Percentiles rank a stretch among this genome's conserved stretches.
Evolutionary conservation across 2,888 invertebrate genomes (phyloP).

Genomic region (Julus scanicus): DNA sequence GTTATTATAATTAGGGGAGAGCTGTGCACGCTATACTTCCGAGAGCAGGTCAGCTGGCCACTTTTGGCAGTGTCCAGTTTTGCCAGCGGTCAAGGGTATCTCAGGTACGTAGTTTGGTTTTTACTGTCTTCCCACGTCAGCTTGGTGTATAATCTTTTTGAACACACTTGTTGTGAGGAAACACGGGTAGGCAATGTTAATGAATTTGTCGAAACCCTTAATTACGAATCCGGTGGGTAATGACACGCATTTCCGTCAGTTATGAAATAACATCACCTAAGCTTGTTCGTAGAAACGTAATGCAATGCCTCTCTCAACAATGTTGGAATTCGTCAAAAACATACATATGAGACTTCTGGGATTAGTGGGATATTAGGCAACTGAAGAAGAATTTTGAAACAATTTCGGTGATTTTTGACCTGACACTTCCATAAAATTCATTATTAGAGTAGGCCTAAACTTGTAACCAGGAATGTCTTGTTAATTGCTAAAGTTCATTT

Average conservation of each 20-base stretch:
- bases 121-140: background rate
- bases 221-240: background rate
- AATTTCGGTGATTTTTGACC: too few species aligned
- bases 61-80: background rate
- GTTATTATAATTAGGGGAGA: background rate
- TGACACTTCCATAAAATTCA: too few species aligned
- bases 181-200: background rate
- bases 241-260: background rate
- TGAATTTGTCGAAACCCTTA: background rate
- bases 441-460: too few species aligned
- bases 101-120: background rate
- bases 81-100: constrained; percentile 31
- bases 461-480: too few species aligned
- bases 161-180: background rate
- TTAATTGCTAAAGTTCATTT: too few species aligned
- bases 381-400: too few species aligned
- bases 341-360: too few species aligned
- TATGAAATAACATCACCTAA: background rate
- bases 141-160: background rate
- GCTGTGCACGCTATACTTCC: background rate
- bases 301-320: too few species aligned
- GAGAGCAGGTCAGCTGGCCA: constrained; percentile 26
- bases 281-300: background rate
- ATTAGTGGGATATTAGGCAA: too few species aligned
- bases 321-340: too few species aligned